Base-by-base conservation (phyloP, 2,113 vertebrate species). In the Emydura subglobosa region DNA sequence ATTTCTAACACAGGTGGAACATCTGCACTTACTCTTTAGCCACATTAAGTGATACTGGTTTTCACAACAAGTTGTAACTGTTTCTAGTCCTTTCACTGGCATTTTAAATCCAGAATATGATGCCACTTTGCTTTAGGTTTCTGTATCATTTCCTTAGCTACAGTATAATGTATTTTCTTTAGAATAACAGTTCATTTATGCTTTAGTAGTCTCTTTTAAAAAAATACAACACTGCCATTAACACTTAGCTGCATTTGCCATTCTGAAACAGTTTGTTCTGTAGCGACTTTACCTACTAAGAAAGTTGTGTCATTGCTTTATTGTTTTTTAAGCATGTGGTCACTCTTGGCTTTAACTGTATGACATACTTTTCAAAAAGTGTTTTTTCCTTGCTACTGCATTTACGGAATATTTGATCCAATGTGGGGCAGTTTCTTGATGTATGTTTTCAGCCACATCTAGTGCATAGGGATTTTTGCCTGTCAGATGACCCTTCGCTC, bases 1-100 rank as follows among this genome's bases (percentile, higher is more conserved):
- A 90, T 90, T 91, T 47, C 65, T 92, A 94, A 93, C 74, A 94
- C 85, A 94, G 76, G 85, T 83, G 49, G 53, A 82, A 95, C 79
- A 96, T 90, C 91, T 88, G 81, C 86, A 92, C 94, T 92, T 96
- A 91, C 90, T 93, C 91, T 94, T 96, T 89, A 90, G 80, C 83
- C 83, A 86, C 42, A 27, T 59, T 88, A 96, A 96, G 92, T 86
- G 86, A 82, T 94, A 95, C 3, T 79, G 1, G 50, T 82, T 89
- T 94, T 80, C 80, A 85, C 81, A 93, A 57, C 6, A 17, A 88
- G 81, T 92, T 92, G 80, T 90, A 94, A 89, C 47, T 47, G 72
- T 47, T n/a, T 25, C 76, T 91, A 79, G 47, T 87, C 74, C 57
- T 86, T 50, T 96, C 80, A 81, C 74, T 82, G 85, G 92, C 49